Evolutionary conservation across 2,113 vertebrate genomes (phyloP), one percentile per base, ranked within the genome.

Genomic region (Neoarius graeffei): DNA sequence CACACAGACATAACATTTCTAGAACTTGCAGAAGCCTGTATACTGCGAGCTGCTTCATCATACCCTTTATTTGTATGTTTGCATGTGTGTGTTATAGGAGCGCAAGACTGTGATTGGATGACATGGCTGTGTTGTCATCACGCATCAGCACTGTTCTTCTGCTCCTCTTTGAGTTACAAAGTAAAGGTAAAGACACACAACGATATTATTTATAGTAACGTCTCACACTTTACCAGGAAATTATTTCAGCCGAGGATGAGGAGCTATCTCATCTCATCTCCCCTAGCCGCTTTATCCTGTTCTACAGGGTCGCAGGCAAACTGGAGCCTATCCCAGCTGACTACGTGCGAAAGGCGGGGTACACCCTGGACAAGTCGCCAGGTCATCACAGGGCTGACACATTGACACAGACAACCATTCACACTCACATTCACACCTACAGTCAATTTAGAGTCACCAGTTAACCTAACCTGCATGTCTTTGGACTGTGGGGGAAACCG

Each of bases 101-200:
- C 59, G 15, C n/a, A 23, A 77, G 48, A 2, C 64, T 85, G 59
- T 69, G 73, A 84, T 64, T 54, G 81, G 74, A 74, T 23, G 50
- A 67, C 48, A 87, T 84, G 87, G 17, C 23, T 48, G 81, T 71
- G 81, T 62, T 83, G 27, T 66, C 64, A 76, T 80, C 74, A 14
- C 30, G 74, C 2, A 7, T 67, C 73, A 23, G 25, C 8, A 62
- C 23, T 50, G 15, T 79, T 82, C 84, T 88, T 27, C 67, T 69
- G 30, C 11, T 87, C 35, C 67, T 74, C 1, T 6, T 42, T 52
- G 19, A 85, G 50, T 67, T 87, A 17, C 77, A 59, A 81, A 87
- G 82, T 90, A 88, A 62, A 5, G 11, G 82, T 90, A 88, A 62
- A 5, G 11, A 57, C 23, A 56, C 48, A 17, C 25, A 48, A 6